phyloP scores from a whole-genome alignment of 2,888 invertebrate genomes.

The Nephrotoma guestfalica region DNA sequence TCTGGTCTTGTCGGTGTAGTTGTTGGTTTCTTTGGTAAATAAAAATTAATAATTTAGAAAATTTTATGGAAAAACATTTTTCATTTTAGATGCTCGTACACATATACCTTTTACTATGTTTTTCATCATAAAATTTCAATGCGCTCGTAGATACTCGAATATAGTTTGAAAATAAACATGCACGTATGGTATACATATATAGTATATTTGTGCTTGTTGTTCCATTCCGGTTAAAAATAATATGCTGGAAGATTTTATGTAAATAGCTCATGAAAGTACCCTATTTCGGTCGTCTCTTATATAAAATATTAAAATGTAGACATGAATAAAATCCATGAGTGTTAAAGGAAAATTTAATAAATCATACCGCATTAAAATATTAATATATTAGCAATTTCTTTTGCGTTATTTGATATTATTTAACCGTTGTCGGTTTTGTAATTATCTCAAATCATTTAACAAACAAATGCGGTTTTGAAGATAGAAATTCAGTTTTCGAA shows the following conservation, averaged over 20 bases:
- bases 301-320: not conserved
- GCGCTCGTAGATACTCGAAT: not conserved
- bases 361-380: not conserved
- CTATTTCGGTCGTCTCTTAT: not conserved
- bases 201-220: not conserved
- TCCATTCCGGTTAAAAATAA: not conserved
- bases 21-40: not conserved
- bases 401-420: not conserved
- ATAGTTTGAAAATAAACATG: not conserved
- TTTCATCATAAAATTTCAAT: not conserved
- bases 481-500: too few species aligned
- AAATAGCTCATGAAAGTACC: not conserved
- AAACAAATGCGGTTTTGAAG: too few species aligned
- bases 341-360: not conserved
- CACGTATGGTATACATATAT: too few species aligned
- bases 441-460: too few species aligned
- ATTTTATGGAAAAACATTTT: not conserved
- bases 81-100: not conserved
- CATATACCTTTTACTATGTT: not conserved
- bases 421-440: not conserved
- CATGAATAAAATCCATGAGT: not conserved
- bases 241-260: not conserved
- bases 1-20: not conserved
- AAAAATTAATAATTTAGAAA: not conserved
- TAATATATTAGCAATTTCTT: not conserved